A percentile compares a stretch with the other conserved stretches of the same genome.
phyloP scores from a whole-genome alignment of 1,140 invertebrate species.

The Micrasema longulum region DNA sequence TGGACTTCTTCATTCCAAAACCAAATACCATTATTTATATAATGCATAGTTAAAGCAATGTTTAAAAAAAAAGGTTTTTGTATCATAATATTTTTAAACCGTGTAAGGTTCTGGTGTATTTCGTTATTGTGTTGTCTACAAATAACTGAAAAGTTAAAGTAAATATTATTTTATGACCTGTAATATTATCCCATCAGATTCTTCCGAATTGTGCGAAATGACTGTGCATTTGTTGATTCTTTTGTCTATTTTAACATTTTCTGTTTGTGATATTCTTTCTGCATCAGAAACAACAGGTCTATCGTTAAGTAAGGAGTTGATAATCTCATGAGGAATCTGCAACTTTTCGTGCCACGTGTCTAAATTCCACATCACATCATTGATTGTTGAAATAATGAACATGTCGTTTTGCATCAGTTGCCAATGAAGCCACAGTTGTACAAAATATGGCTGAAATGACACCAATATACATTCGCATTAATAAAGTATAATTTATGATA shows the following conservation, averaged over 20 bases:
- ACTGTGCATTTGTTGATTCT: slow-evolving; percentile 60
- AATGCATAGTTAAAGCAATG: too few species aligned
- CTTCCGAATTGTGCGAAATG: slow-evolving; percentile 56
- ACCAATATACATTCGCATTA: too few species aligned
- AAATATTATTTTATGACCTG: slow-evolving; percentile 12
- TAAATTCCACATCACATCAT: slow-evolving; percentile 68
- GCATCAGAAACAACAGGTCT: slow-evolving; percentile 57
- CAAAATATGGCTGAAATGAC: slow-evolving; percentile 71
- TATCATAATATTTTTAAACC: too few species aligned
- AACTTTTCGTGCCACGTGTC: slow-evolving; percentile 65
- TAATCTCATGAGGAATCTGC: slow-evolving; percentile 56
- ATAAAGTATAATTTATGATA: too few species aligned
- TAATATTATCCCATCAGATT: background rate
- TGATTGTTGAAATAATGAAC: slow-evolving; percentile 71
- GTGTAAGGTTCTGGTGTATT: too few species aligned
- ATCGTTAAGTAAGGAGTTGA: slow-evolving; percentile 60
- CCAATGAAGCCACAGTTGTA: slow-evolving; percentile 73
- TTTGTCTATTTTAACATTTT: slow-evolving; percentile 60
- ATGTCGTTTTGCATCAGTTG: slow-evolving; percentile 72
- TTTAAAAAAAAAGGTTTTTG: too few species aligned
- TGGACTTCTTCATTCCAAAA: too few species aligned
- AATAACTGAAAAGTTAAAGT: too few species aligned
- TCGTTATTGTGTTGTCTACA: too few species aligned
- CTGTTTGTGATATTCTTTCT: slow-evolving; percentile 50
- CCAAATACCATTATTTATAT: too few species aligned